Percentiles rank a stretch among this genome's conserved stretches.
phyloP scores from a whole-genome alignment of 2,113 vertebrate genomes.

The Dicentrarchus labrax region DNA sequence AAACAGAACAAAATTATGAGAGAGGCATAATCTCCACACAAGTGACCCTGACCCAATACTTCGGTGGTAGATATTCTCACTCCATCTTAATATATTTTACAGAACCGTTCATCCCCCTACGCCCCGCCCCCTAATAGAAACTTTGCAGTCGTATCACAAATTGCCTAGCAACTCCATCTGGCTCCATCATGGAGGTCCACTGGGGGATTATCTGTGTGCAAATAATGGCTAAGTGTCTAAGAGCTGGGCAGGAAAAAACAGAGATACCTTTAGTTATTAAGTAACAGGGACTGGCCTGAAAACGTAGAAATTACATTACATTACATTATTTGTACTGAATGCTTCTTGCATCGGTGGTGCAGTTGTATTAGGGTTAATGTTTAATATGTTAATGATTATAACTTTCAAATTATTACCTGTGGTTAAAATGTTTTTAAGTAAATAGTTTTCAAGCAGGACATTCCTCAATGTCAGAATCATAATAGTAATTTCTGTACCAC shows the following conservation, averaged over 20 bases:
- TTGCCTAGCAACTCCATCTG: constrained; percentile 49
- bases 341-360: neutral
- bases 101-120: constrained; percentile 27
- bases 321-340: neutral
- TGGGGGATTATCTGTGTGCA: constrained; percentile 35
- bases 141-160: constrained; percentile 51
- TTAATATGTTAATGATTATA: neutral
- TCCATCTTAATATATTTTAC: constrained; percentile 43
- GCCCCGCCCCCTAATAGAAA: constrained; percentile 42
- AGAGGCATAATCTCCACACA: constrained; percentile 17
- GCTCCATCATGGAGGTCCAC: constrained; percentile 32
- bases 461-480: neutral
- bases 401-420: neutral
- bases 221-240: constrained; percentile 37
- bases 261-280: constrained; percentile 12
- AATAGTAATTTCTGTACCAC: neutral
- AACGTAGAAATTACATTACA: neutral
- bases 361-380: neutral
- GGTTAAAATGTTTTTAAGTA: neutral
- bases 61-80: constrained; percentile 17
- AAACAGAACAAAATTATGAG: constrained; percentile 20
- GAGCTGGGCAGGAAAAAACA: constrained; percentile 18
- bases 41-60: neutral
- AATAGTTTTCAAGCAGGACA: neutral
- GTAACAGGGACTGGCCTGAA: neutral